Percentiles rank a stretch among this genome's conserved stretches.
These are phyloP conservation scores for Nycteola revayana DNA, from an alignment of 2,888 invertebrate genomes.

Conservation along the genomic window DNA sequence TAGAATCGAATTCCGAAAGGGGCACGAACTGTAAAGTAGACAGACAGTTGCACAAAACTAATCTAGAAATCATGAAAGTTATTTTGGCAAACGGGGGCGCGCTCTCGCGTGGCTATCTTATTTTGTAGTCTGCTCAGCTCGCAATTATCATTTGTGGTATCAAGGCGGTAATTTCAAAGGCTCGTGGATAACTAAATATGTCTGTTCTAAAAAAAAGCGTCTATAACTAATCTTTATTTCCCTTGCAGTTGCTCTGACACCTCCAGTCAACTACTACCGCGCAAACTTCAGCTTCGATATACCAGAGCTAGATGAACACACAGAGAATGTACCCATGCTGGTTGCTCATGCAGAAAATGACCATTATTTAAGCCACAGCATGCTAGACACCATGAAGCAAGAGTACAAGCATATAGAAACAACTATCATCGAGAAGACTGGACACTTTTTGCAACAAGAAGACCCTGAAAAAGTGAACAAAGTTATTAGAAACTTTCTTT, in stretches of 20 bases:
- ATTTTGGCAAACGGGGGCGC: too few relatives aligned
- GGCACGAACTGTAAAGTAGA: too few relatives aligned
- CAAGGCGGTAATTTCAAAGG: too few relatives aligned
- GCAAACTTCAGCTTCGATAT: conserved; percentile 57
- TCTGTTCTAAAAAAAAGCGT: too few relatives aligned
- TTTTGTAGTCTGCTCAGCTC: too few relatives aligned
- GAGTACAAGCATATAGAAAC: conserved; percentile 67
- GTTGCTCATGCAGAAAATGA: conserved; percentile 72
- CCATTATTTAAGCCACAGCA: conserved; percentile 42
- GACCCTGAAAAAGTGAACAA: conserved; percentile 76
- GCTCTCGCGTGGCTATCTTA: too few relatives aligned
- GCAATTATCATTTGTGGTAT: too few relatives aligned
- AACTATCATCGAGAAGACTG: conserved; percentile 60
- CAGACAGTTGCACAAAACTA: too few relatives aligned
- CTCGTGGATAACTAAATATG: too few relatives aligned
- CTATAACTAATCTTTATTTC: too few relatives aligned
- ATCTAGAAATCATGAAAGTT: too few relatives aligned
- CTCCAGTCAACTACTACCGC: conserved; percentile 82
- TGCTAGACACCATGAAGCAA: conserved; percentile 56
- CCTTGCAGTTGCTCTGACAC: conserved; percentile 74
- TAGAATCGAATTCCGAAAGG: too few relatives aligned
- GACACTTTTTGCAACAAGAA: conserved; percentile 82
- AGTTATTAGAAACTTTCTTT: conserved; percentile 70
- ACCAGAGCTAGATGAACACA: conserved; percentile 40
- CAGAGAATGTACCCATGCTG: conserved; percentile 64